Conservation (phyloP, 2,888 invertebrate species). For the Matsumyia berberina region DNA sequence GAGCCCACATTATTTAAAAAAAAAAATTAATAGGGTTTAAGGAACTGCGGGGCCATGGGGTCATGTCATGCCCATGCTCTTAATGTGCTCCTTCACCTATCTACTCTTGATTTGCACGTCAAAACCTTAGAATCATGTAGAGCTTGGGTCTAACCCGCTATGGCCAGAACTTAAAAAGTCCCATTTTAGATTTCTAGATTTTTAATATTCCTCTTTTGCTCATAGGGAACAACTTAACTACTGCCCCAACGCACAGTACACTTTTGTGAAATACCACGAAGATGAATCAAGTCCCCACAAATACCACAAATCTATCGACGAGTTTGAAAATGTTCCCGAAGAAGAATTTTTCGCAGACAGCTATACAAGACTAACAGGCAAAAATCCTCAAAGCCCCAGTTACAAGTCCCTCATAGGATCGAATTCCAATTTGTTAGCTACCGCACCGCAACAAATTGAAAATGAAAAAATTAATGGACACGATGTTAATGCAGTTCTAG, state of each 20-base stretch:
- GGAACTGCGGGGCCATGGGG: too few relatives aligned
- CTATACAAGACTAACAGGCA: background rate
- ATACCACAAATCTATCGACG: background rate
- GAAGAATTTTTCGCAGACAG: conserved; percentile 3
- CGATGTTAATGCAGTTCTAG: conserved; percentile 30
- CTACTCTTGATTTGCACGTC: too few relatives aligned
- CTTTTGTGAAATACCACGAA: conserved; percentile 41
- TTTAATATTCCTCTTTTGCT: background rate
- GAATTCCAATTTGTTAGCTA: background rate
- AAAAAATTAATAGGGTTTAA: too few relatives aligned
- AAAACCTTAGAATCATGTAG: too few relatives aligned
- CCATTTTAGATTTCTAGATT: background rate
- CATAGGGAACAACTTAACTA: conserved; percentile 47
- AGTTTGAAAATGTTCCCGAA: background rate
- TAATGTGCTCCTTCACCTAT: too few relatives aligned
- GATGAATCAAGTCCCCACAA: background rate
- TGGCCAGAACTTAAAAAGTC: too few relatives aligned
- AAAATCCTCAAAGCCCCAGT: background rate
- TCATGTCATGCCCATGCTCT: too few relatives aligned
- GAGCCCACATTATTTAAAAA: too few relatives aligned
- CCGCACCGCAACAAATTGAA: background rate
- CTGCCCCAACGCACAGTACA: conserved; percentile 43
- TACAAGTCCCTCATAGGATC: background rate
- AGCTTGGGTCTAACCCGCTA: too few relatives aligned
- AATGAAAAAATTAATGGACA: background rate